Conservation (phyloP, 2,113 vertebrate genomes). For the Amphiprion ocellaris region DNA sequence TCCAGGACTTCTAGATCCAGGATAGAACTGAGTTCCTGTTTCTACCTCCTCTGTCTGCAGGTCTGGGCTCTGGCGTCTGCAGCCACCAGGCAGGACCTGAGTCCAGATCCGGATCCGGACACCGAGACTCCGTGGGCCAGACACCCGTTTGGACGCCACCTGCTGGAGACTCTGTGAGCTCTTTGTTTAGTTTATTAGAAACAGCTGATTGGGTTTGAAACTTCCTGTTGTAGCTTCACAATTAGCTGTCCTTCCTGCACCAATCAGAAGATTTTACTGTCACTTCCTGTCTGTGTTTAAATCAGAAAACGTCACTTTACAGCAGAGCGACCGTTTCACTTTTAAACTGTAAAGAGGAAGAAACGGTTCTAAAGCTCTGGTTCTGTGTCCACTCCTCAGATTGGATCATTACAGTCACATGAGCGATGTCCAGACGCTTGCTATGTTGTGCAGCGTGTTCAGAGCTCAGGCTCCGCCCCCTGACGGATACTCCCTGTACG, state of each 20-base stretch:
- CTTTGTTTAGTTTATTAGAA: not conserved
- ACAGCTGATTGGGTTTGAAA: too few species aligned
- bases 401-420: constrained; percentile 96
- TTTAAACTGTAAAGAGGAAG: too few species aligned
- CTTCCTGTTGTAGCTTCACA: too few species aligned
- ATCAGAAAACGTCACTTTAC: too few species aligned
- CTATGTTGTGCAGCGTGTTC: constrained; percentile 97
- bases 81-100: constrained; percentile 92
- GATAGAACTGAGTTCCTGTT: too few species aligned
- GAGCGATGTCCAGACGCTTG: constrained; percentile 96
- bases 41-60: constrained; percentile 71
- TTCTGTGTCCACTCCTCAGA: constrained; percentile 73
- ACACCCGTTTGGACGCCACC: constrained; percentile 96
- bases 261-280: too few species aligned
- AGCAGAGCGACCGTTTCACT: too few species aligned
- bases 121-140: constrained; percentile 96
- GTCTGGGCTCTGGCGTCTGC: constrained; percentile 97
- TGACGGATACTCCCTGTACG: constrained; percentile 83
- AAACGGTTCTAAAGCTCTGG: too few species aligned
- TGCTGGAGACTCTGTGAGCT: constrained; percentile 93
- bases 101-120: constrained; percentile 94
- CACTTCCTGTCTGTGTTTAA: too few species aligned
- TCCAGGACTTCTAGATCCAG: too few species aligned
- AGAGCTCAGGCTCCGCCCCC: constrained; percentile 89
- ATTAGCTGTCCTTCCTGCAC: too few species aligned